Conservation (phyloP, 1,140 invertebrate species). For the Grapholita molesta region DNA sequence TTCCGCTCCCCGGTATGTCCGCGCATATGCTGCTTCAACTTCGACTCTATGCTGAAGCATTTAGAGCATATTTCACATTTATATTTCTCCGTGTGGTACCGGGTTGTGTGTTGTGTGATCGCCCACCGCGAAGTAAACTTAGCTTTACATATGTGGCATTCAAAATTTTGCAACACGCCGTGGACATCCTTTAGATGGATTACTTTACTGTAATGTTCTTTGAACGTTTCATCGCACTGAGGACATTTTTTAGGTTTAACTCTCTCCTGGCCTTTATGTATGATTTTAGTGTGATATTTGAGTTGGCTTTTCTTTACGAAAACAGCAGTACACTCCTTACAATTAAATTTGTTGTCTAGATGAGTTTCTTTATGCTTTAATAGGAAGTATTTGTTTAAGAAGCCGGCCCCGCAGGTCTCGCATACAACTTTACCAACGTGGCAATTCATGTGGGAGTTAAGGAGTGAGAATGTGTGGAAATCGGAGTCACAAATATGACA, state of each 20-base stretch:
- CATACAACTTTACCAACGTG: constrained; percentile 69
- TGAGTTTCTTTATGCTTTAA: constrained; percentile 65
- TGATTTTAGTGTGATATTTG: constrained; percentile 42
- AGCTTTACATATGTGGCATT: constrained; percentile 44
- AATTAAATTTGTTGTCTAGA: constrained; percentile 38
- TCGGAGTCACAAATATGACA: constrained; percentile 34
- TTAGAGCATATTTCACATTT: constrained; percentile 75
- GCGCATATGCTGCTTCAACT: constrained; percentile 83
- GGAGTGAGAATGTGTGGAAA: constrained; percentile 35
- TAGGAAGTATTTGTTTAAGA: constrained; percentile 56
- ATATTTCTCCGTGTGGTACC: constrained; percentile 71
- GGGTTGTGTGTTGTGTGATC: constrained; percentile 57
- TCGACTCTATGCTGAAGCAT: constrained; percentile 77
- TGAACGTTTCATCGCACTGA: constrained; percentile 39
- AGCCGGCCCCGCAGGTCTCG: constrained; percentile 67
- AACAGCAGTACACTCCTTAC: constrained; percentile 37
- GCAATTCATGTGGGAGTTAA: constrained; percentile 55
- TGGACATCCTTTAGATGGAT: constrained; percentile 46
- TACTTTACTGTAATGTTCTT: constrained; percentile 49
- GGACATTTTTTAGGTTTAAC: constrained; percentile 40
- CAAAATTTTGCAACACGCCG: constrained; percentile 40
- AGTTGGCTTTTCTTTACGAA: constrained; percentile 44
- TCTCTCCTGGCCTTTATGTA: constrained; percentile 37
- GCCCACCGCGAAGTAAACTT: constrained; percentile 36
- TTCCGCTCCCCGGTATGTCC: constrained; percentile 81